phyloP scores from a whole-genome alignment of 2,113 vertebrate genomes.

The Ardeotis arabs region DNA sequence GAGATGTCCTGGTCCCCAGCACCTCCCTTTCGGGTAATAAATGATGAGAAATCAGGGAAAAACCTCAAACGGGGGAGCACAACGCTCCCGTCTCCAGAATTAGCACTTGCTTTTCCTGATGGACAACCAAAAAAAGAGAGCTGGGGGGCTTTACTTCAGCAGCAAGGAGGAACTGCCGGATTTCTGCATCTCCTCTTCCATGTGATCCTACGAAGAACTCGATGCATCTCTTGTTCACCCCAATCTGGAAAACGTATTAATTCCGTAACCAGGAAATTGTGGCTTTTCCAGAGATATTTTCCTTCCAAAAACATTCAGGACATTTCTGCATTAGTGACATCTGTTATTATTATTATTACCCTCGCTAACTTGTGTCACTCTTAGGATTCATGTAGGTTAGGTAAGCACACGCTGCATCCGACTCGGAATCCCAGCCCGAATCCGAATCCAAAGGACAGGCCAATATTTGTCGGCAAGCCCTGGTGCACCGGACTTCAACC shows the following conservation, averaged over 20 bases:
- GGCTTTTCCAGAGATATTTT: background rate
- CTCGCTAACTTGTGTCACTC: background rate
- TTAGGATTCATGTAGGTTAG: background rate
- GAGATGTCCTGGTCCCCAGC: background rate
- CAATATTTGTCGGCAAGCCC: no score
- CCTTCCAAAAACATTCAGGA: background rate
- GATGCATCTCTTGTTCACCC: background rate
- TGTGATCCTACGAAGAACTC: background rate
- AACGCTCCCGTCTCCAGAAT: accelerated
- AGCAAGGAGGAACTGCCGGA: background rate
- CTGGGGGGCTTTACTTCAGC: background rate
- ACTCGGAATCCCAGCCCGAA: accelerated
- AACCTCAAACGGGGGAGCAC: background rate
- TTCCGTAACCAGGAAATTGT: background rate
- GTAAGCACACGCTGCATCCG: accelerated
- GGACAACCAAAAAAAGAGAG: background rate
- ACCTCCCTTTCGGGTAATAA: background rate
- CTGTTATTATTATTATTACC: background rate
- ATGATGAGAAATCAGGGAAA: background rate
- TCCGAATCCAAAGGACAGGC: no score
- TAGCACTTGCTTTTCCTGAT: background rate
- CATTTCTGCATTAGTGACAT: background rate
- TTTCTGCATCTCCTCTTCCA: background rate
- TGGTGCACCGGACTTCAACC: no score
- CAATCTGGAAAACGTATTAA: background rate